These are phyloP conservation scores for Oxycera nigricornis DNA, from an alignment of 2,888 invertebrate genomes.

Conservation along the genomic window DNA sequence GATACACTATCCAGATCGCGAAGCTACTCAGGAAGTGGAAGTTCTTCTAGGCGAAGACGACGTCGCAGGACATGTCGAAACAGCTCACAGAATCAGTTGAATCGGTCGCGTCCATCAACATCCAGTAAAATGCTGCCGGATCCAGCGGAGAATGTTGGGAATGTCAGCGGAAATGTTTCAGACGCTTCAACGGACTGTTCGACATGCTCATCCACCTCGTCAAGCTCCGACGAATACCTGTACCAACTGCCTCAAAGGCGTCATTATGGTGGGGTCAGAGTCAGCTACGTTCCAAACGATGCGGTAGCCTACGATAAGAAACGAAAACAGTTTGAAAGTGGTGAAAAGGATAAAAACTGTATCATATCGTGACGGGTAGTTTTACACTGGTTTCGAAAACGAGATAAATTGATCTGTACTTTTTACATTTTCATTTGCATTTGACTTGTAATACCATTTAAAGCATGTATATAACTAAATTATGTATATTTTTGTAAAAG, in stretches of 20 bases:
- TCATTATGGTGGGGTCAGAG: conserved; percentile 86
- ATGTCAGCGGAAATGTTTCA: conserved; percentile 62
- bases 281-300: conserved; percentile 93
- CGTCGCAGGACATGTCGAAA: conserved; percentile 58
- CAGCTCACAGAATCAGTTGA: conserved; percentile 44
- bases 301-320: conserved; percentile 82
- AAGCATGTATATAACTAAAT: conserved; percentile 30
- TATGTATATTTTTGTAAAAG: conserved; percentile 43
- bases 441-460: conserved; percentile 18
- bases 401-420: conserved; percentile 5
- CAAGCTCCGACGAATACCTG: conserved; percentile 86
- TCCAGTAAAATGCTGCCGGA: conserved; percentile 48
- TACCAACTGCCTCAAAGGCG: conserved; percentile 84
- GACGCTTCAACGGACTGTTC: conserved; percentile 85
- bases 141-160: conserved; percentile 46
- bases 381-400: too few species aligned
- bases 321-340: conserved; percentile 63
- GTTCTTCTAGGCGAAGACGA: conserved; percentile 53
- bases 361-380: conserved; percentile 77
- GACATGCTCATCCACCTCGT: conserved; percentile 85
- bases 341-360: conserved; percentile 78
- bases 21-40: conserved; percentile 64
- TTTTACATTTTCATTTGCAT: conserved; percentile 13
- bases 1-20: conserved; percentile 64
- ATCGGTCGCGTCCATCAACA: conserved; percentile 34